Base-by-base conservation (phyloP, 2,888 invertebrate species). In the Lissocephala sabroskyi region DNA sequence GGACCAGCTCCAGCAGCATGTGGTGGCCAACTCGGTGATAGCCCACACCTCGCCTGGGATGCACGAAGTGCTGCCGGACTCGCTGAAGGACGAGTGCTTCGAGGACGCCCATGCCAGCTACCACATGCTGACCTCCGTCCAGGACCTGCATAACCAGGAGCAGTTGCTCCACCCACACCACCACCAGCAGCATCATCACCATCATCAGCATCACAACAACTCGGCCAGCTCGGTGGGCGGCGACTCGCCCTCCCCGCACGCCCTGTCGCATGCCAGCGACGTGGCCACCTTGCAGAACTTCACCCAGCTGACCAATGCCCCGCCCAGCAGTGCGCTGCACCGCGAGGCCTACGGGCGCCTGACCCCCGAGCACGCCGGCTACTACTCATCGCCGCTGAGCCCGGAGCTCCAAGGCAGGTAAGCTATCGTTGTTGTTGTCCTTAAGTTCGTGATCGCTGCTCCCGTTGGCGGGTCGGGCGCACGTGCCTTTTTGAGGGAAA, bases 11-110 rank as follows among this genome's bases (percentile, higher is more conserved):
- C 62, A 65, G 41, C 65, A 65, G 40, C 79, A 79, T 45, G 67
- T 62, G 30, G 60, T 49, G 33, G 52, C 52, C 14, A 59, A 56
- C 11, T 65, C 64, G 26, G 55, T 63, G 10, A 55, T 64, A 18
- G 52, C 64, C 5, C 71, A 74, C 40, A 64, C 81, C 4, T 65
- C 75, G 9, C 61, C 68, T 36, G 80, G 68, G 55, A 84, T 84
- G n/a, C 83, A 85, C 58, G 85, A 85, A 42, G 84, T 85, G 16
- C 84, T 85, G 41, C 82, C 84, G 62, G 85, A 85, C 39, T 84
- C 84, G 9, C 66, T 85, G 1, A 85, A 85, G 58, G 85, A 83
- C 46, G 85, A 85, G 51, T 83, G 82, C 49, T 64, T 81, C 13
- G 84, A 83, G 28, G 82, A 82, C 7, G 80, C 79, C 56, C 81